These are phyloP conservation scores for Tenthredo distinguenda DNA, from an alignment of 2,888 invertebrate species.

Conservation along the genomic window DNA sequence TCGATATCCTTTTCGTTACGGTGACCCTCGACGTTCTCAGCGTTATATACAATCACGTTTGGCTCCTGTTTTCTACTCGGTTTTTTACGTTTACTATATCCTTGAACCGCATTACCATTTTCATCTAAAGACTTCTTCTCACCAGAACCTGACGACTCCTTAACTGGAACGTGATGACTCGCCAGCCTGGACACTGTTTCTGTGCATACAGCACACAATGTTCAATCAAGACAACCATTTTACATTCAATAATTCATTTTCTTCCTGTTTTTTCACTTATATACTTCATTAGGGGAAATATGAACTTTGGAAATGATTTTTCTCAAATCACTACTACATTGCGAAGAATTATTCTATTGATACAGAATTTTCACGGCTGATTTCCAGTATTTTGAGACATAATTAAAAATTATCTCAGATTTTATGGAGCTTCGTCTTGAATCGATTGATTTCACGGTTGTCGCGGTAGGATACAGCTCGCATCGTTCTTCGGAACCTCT, in stretches of 20 bases:
- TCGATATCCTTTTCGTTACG: constrained; percentile 89
- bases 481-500: too few species aligned
- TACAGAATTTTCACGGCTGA: too few species aligned
- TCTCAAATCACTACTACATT: too few species aligned
- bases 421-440: too few species aligned
- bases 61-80: constrained; percentile 73
- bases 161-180: constrained; percentile 66
- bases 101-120: constrained; percentile 88
- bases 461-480: too few species aligned
- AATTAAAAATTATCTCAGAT: too few species aligned
- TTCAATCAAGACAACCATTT: constrained; percentile 40
- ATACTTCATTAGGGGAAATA: neutral
- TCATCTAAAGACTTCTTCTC: constrained; percentile 87
- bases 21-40: constrained; percentile 87
- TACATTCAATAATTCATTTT: neutral
- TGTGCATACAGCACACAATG: constrained; percentile 53
- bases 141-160: constrained; percentile 67
- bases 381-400: too few species aligned
- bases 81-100: constrained; percentile 73
- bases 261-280: neutral
- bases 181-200: constrained; percentile 67
- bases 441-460: too few species aligned
- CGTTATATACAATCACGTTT: constrained; percentile 76
- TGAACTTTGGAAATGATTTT: too few species aligned
- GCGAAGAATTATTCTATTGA: too few species aligned